Conservation (phyloP, 2,113 vertebrate species). For the Eurystomus gularis region DNA sequence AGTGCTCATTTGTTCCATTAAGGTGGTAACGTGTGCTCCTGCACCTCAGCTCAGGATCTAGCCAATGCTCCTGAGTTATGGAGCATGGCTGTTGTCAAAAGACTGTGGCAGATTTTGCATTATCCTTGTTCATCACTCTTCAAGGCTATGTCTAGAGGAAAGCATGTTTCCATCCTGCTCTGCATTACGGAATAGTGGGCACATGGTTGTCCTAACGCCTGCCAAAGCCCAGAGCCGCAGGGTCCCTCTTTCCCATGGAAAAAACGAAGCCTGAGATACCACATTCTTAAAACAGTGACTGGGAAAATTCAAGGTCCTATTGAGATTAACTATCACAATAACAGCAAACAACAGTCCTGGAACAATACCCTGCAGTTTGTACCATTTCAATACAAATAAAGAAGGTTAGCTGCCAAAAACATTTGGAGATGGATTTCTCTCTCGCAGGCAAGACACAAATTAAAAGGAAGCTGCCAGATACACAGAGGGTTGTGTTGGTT, state of each 20-base stretch:
- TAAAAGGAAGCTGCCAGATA: slow-evolving; percentile 43
- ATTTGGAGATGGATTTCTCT: slow-evolving; percentile 10
- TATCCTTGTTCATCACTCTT: background rate
- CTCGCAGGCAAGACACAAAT: background rate
- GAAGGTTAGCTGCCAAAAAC: background rate
- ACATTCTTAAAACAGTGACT: background rate
- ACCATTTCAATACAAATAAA: background rate
- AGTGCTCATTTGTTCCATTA: rapidly evolving
- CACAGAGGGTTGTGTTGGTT: background rate
- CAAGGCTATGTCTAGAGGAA: background rate
- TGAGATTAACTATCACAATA: background rate
- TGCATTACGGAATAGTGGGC: rapidly evolving
- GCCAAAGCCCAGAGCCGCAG: rapidly evolving
- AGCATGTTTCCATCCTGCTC: background rate
- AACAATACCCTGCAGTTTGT: background rate
- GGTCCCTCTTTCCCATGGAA: background rate
- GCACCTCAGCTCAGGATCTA: background rate
- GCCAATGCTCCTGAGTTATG: background rate
- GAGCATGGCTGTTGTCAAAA: rapidly evolving
- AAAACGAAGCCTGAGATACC: background rate
- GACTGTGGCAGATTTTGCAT: background rate
- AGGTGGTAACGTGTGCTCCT: rapidly evolving
- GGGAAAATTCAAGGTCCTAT: background rate
- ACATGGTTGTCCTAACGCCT: background rate
- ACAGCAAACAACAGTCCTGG: background rate